These are phyloP conservation scores for Phoebastria nigripes DNA, from an alignment of 2,797 vertebrate genomes.

Conservation along the genomic window DNA sequence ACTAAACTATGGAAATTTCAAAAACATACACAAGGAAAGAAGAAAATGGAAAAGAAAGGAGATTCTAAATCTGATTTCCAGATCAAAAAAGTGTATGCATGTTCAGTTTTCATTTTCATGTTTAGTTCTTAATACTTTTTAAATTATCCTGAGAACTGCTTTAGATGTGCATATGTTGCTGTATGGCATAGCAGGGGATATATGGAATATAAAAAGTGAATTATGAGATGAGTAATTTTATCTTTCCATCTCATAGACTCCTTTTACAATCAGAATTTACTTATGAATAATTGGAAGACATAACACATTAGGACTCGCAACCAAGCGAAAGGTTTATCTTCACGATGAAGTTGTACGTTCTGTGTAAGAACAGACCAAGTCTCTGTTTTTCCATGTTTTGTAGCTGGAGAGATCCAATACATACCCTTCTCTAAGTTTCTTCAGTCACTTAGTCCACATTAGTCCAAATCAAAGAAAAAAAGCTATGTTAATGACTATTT, in stretches of 20 bases:
- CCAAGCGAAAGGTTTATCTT: neutral
- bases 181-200: neutral
- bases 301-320: neutral
- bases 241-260: neutral
- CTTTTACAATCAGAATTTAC: neutral
- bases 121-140: neutral
- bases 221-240: neutral
- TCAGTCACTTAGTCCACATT: neutral
- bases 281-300: neutral
- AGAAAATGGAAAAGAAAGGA: neutral
- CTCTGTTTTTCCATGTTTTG: neutral
- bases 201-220: neutral
- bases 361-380: neutral
- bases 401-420: neutral
- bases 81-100: neutral
- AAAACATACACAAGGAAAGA: neutral
- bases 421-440: neutral
- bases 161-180: neutral
- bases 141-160: neutral
- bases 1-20: neutral
- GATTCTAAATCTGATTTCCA: neutral
- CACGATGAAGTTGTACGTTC: neutral
- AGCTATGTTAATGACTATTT: neutral
- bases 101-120: neutral
- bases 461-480: neutral